These are phyloP conservation scores for Berghia stephanieae DNA, from an alignment of 1,140 invertebrate genomes.

Conservation along the genomic window DNA sequence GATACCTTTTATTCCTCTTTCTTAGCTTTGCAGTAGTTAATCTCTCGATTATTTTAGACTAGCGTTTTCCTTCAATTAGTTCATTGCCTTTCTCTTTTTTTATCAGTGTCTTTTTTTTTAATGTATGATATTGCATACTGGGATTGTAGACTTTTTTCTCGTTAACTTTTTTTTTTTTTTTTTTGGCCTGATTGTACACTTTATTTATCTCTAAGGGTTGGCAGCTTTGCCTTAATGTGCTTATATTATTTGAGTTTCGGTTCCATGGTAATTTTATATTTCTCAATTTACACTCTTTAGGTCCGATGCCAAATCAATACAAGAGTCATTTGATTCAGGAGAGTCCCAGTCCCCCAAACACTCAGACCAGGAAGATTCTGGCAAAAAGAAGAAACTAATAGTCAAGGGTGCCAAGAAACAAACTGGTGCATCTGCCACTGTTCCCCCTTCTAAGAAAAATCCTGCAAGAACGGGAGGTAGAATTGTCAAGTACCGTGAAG, in stretches of 20 bases:
- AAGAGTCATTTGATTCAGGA: constrained; percentile 28
- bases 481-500: too few species aligned
- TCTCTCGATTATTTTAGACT: too few species aligned
- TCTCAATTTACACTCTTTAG: not conserved
- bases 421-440: not conserved
- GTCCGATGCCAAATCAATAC: constrained; percentile 7
- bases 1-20: too few species aligned
- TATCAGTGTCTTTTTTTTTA: too few species aligned
- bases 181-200: not conserved
- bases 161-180: not conserved
- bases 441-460: not conserved
- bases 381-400: constrained; percentile 12
- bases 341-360: constrained; percentile 29
- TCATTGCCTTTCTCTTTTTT: too few species aligned
- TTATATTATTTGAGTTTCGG: not conserved
- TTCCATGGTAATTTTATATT: not conserved
- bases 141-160: not conserved
- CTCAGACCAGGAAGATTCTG: too few species aligned
- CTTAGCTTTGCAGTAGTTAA: too few species aligned
- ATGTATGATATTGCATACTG: too few species aligned
- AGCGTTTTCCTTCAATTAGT: too few species aligned
- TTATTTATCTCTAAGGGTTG: not conserved
- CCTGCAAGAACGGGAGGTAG: not conserved
- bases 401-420: not conserved
- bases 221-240: not conserved